Evolutionary conservation across 1,140 invertebrate species (phyloP).

Genomic region (Zaprionus taronus): DNA sequence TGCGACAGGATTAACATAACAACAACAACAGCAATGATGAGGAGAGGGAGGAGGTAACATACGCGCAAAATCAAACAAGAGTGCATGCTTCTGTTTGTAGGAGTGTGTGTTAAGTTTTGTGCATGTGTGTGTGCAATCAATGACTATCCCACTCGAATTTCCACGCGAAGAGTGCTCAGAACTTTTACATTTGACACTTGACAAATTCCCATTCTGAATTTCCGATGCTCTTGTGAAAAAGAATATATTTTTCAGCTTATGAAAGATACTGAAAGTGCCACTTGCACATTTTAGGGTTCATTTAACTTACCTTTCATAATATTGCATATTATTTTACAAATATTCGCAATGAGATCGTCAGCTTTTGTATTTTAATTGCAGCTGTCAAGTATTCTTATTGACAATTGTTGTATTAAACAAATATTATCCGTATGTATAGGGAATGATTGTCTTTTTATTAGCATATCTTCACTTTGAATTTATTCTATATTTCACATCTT

Average conservation of each 20-base stretch:
- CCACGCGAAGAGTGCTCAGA: constrained; percentile 41
- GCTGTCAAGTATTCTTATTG: too few species aligned
- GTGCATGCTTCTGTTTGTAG: constrained; percentile 32
- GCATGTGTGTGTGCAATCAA: constrained; percentile 54
- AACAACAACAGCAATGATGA: constrained; percentile 14
- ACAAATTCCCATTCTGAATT: constrained; percentile 31
- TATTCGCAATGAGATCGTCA: too few species aligned
- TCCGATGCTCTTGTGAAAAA: neutral
- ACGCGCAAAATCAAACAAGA: constrained; percentile 28
- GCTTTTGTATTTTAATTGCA: too few species aligned
- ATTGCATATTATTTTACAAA: neutral
- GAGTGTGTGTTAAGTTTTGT: neutral
- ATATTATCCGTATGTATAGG: too few species aligned
- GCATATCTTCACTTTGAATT: too few species aligned
- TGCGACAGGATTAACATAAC: constrained; percentile 68
- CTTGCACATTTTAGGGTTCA: neutral
- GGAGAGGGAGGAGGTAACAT: constrained; percentile 17
- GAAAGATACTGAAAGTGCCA: neutral
- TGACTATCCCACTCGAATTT: constrained; percentile 62
- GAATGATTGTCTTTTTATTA: too few species aligned
- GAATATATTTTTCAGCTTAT: neutral
- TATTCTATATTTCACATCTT: too few species aligned
- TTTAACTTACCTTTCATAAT: neutral
- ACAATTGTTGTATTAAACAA: too few species aligned
- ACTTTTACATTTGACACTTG: constrained; percentile 49